A percentile compares a stretch with the other conserved stretches of the same genome.
These are phyloP conservation scores for Odontomachus brunneus DNA, from an alignment of 1,140 invertebrate species.

Conservation along the genomic window DNA sequence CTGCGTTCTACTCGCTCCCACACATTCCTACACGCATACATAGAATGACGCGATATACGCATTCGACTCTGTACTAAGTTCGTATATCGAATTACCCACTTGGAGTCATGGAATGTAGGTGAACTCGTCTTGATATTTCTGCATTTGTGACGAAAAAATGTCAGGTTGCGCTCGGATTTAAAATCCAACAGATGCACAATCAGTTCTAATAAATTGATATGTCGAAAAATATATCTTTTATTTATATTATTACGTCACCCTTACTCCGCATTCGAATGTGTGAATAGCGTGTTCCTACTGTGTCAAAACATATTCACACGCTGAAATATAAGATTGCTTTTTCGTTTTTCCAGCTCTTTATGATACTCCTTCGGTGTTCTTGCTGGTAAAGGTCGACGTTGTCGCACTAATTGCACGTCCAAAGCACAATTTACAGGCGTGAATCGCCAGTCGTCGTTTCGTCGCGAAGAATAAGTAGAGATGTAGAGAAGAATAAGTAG, in stretches of 20 bases:
- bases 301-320: constrained; percentile 10
- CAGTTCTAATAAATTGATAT: not conserved
- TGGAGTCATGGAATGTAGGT: constrained; percentile 62
- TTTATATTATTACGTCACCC: not conserved
- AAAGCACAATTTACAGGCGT: constrained; percentile 65
- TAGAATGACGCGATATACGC: constrained; percentile 5
- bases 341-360: constrained; percentile 53
- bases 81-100: constrained; percentile 54
- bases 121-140: constrained; percentile 57
- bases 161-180: not conserved
- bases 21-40: constrained; percentile 25
- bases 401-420: constrained; percentile 76
- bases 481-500: constrained; percentile 11
- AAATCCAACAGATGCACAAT: constrained; percentile 7
- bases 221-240: not conserved
- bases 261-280: not conserved
- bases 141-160: constrained; percentile 27
- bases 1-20: constrained; percentile 70
- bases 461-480: not conserved
- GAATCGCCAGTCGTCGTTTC: constrained; percentile 30
- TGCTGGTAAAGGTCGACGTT: constrained; percentile 26
- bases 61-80: constrained; percentile 24
- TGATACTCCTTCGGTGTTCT: not conserved
- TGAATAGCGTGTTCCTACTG: not conserved
- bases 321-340: constrained; percentile 38